phyloP scores from a whole-genome alignment of 2,113 vertebrate genomes.

The Phrynosoma platyrhinos region DNA sequence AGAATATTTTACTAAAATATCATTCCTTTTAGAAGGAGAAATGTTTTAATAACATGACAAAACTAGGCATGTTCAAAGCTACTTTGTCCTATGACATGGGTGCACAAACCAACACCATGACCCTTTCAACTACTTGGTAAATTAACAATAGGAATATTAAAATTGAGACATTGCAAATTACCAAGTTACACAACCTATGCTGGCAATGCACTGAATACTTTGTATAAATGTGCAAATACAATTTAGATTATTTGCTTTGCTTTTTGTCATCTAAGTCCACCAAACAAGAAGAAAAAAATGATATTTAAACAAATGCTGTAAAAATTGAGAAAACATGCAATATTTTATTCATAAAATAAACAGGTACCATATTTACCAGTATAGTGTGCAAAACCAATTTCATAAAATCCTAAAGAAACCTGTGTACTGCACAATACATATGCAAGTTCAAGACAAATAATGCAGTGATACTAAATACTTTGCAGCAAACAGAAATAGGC shows the following conservation, averaged over 20 bases:
- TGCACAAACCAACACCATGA: background rate
- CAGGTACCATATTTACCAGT: no score
- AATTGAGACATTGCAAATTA: background rate
- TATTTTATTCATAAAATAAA: no score
- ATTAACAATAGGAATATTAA: slow-evolving; percentile 5
- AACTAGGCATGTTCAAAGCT: background rate
- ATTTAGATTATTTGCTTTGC: background rate
- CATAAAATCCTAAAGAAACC: no score
- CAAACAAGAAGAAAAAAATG: no score
- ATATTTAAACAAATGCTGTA: no score
- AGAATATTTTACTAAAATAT: background rate
- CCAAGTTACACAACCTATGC: background rate
- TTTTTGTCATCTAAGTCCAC: no score
- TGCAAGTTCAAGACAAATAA: no score
- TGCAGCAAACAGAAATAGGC: no score
- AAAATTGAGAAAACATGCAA: no score
- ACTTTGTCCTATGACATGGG: background rate
- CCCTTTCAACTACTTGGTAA: background rate
- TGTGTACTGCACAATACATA: no score
- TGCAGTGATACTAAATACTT: no score
- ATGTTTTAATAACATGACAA: background rate
- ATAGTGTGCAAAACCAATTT: no score
- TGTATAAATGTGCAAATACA: background rate
- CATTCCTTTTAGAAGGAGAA: background rate
- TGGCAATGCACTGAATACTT: background rate